Base-by-base conservation (phyloP, 35 echinoderm and acorn worm species). In the Chiridota heheva region DNA sequence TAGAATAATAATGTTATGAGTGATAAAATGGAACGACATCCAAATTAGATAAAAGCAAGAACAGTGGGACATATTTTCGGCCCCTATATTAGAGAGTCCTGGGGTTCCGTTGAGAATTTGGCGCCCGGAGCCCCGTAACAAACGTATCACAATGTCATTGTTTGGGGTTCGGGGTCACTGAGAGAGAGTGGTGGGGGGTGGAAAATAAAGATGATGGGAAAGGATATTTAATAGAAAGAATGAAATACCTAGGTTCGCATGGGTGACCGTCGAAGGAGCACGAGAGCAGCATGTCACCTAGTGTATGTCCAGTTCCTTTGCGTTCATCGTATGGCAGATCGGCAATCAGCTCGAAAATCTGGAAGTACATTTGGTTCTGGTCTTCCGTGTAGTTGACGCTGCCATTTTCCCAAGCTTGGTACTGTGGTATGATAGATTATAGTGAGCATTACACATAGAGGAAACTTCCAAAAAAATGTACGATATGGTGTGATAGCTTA, bases 231-330 rank as follows among this genome's bases (percentile, higher is more conserved):
- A 53, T 53, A 53, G 22, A 53, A 13, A 13, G 22, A 48, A 63
- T 26, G 60, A 22, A 80, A 80, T 89, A 95, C 91, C 2, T n/a
- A 73, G 91, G 91, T 56, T 39, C 32, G 39, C 91, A 95, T 20
- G 91, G 86, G 35, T 64, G 86, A 5, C 87, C 87, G 27, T 70
- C 59, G 34, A 63, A 95, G 40, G 73, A 65, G 40, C 91, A 95
- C 5, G 61, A 31, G 8, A 95, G 72, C 2, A 95, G 42, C 80
- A 95, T 88, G 46, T 95, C 91, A 17, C 73, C 67, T 4, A 95
- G 40, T 15, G 77, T 36, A 60, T 95, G 91, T 13, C 91, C 91
- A 33, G 80, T 78, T 8, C 72, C 38, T 22, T 44, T 22, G 22
- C 91, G 39, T 32, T 89, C 41, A 4, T 66, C 73, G 47, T 89